Percentiles rank a stretch among this genome's conserved stretches.
These are phyloP conservation scores for Tetramorium parvispinum DNA, from an alignment of 1,140 invertebrate genomes.

Conservation along the genomic window DNA sequence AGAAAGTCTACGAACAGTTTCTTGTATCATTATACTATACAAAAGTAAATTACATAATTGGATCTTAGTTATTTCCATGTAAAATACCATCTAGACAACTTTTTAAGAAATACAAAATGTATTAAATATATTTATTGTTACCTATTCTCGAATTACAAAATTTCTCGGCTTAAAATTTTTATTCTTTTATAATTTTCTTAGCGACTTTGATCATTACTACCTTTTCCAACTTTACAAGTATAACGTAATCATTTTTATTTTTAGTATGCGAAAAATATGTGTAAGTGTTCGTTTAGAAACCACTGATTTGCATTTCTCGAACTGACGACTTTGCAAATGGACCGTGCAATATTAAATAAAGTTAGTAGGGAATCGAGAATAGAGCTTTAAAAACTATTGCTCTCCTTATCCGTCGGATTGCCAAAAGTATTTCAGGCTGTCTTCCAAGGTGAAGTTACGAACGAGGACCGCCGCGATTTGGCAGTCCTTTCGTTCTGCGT, in stretches of 20 bases:
- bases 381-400: slow-evolving; percentile 62
- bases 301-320: background rate
- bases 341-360: background rate
- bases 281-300: background rate
- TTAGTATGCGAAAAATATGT: background rate
- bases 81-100: background rate
- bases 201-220: background rate
- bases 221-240: background rate
- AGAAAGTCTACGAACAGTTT: background rate
- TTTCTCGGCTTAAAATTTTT: background rate
- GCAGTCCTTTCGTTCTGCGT: slow-evolving; percentile 66
- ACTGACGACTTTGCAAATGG: background rate
- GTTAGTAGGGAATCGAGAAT: background rate
- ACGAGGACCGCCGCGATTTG: slow-evolving; percentile 61
- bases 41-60: background rate
- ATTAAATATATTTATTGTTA: background rate
- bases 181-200: background rate
- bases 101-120: background rate
- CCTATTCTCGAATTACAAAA: background rate
- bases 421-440: slow-evolving; percentile 59
- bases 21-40: background rate
- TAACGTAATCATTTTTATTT: background rate
- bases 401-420: background rate
- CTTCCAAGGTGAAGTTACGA: slow-evolving; percentile 60
- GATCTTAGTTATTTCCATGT: background rate